Evolutionary conservation across 2,888 invertebrate genomes (phyloP).

Genomic region (Nemotelus nigrinus): DNA sequence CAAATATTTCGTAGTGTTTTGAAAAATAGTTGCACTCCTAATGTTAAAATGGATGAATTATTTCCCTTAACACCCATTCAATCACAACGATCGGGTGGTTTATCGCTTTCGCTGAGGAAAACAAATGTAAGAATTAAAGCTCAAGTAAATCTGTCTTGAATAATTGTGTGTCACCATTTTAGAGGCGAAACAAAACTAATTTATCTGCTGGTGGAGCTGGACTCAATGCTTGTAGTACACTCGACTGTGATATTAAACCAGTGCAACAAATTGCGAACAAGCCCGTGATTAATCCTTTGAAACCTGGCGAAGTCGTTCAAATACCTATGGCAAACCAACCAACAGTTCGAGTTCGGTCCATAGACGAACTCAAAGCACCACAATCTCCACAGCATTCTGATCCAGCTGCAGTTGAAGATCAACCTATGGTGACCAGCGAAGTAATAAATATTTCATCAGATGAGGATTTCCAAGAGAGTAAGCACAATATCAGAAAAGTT

Average conservation of each 20-base stretch:
- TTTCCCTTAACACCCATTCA: conserved; percentile 16
- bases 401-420: background rate
- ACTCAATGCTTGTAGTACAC: too few species aligned
- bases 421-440: background rate
- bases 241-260: too few species aligned
- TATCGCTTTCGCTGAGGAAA: conserved; percentile 19
- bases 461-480: conserved; percentile 16
- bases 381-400: background rate
- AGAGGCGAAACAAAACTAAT: background rate
- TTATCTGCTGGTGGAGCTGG: too few species aligned
- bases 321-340: background rate
- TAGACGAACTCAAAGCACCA: background rate
- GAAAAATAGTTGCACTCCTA: too few species aligned
- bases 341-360: background rate
- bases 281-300: too few species aligned
- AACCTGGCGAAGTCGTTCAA: background rate
- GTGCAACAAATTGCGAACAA: too few species aligned
- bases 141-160: background rate
- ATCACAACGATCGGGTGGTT: background rate
- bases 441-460: conserved; percentile 26
- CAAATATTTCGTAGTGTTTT: too few species aligned
- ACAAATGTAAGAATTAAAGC: conserved; percentile 15
- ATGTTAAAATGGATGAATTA: background rate
- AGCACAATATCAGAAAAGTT: background rate
- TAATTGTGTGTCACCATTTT: background rate